Evolutionary conservation across 2,797 vertebrate genomes (phyloP), one percentile per base, ranked within the genome.

Genomic region (Erpetoichthys calabaricus): DNA sequence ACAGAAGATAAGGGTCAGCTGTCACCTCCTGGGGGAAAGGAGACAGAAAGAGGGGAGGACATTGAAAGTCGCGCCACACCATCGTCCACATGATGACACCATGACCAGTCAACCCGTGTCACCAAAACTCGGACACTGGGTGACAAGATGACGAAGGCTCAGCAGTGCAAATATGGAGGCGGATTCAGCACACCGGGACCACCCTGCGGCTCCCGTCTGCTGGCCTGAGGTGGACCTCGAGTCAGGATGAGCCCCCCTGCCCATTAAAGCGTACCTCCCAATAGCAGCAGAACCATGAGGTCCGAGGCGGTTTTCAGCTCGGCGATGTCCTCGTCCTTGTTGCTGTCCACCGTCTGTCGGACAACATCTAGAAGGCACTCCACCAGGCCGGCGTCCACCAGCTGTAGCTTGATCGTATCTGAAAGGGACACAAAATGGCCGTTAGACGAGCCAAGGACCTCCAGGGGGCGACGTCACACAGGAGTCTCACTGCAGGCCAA

Each of bases 251-350:
- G 47, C 47, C n/a, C 47, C 45, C 5, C 45, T 44, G 25, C 25
- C 25, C 25, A 2, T 25, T 25, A 25, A 1, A 25, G 25, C 25
- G 25, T 74, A 95, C 95, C 95, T 80, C 95, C 95, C 47, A 98
- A 85, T 62, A 98, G 75, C 70, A 98, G 80, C 2, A 98, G 84
- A 57, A 98, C 95, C 92, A 98, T 97, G 61, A 98, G 90, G 76
- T 98, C 95, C 0, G 94, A 98, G 55, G 94, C 83, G 0, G 94
- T 97, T 85, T 98, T 98, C 55, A 98, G 92, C 63, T 98, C 91
- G 64, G 92, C 86, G 43, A 91, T 60, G 60, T 97, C 94, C 58
- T 98, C 95, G 53, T 98, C 94, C 68, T 89, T 83, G 65, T 95
- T 91, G 49, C 94, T 92, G 8, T 90, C 88, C 65, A 98, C 88